phyloP scores from a whole-genome alignment of 64 coral and sea anemone species.

The Montipora capricornis region DNA sequence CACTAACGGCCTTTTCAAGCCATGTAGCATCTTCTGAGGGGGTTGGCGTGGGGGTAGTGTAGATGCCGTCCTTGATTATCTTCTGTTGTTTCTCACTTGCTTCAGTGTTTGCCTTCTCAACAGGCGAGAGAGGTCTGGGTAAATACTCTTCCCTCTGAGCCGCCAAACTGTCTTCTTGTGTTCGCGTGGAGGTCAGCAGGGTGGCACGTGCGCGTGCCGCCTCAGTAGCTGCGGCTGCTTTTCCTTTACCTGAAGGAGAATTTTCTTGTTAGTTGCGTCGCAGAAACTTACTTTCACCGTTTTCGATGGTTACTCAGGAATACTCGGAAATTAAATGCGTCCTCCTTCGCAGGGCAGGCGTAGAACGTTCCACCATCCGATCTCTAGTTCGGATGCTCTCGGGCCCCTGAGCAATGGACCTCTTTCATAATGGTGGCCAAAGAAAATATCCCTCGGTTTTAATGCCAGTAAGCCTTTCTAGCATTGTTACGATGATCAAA shows the following conservation, averaged over 20 bases:
- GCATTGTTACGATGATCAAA: no score
- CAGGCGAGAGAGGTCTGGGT: slow-evolving; percentile 49
- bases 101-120: slow-evolving; percentile 90
- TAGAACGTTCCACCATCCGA: no score
- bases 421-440: no score
- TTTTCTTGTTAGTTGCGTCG: not conserved
- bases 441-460: no score
- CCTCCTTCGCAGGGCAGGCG: no score
- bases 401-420: no score
- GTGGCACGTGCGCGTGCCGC: slow-evolving; percentile 67
- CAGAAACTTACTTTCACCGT: not conserved
- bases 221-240: slow-evolving; percentile 81
- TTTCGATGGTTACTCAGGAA: no score
- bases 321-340: no score
- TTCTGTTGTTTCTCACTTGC: slow-evolving; percentile 79
- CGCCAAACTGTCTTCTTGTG: slow-evolving; percentile 78
- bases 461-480: no score
- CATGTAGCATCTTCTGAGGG: slow-evolving; percentile 81
- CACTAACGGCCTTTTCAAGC: slow-evolving; percentile 88
- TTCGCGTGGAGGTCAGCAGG: slow-evolving; percentile 53
- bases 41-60: slow-evolving; percentile 77
- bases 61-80: slow-evolving; percentile 65
- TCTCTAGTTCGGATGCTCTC: no score
- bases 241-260: slow-evolving; percentile 76
- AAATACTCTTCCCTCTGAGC: slow-evolving; percentile 55